phyloP scores from a whole-genome alignment of 2,113 vertebrate genomes.

The Loxodonta africana region DNA sequence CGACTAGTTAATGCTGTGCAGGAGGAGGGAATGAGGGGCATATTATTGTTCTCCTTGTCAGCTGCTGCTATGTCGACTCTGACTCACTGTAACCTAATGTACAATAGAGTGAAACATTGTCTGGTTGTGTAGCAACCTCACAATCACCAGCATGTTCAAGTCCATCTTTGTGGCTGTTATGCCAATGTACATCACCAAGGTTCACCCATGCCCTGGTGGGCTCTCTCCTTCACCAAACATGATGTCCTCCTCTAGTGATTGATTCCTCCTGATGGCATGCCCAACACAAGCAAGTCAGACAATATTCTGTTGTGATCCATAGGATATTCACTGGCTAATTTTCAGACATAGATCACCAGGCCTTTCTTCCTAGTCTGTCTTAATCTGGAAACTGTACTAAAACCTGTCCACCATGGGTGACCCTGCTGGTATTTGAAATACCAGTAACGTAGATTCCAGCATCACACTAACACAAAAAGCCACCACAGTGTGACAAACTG shows the following conservation, averaged over 20 bases:
- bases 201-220: not conserved
- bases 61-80: not conserved
- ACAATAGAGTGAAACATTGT: not conserved
- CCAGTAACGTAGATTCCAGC: not conserved
- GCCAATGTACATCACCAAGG: too few relatives aligned
- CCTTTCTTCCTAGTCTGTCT: not conserved
- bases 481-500: not conserved
- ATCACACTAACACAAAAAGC: not conserved
- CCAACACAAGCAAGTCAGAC: too few relatives aligned
- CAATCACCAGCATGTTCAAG: not conserved
- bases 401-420: not conserved
- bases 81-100: not conserved
- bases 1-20: not conserved
- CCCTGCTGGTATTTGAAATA: not conserved
- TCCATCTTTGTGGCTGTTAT: too few relatives aligned
- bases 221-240: not conserved
- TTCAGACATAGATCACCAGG: not conserved
- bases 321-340: not conserved
- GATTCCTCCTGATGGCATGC: not conserved
- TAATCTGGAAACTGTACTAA: too few relatives aligned
- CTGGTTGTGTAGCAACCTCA: not conserved
- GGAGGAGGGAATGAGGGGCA: not conserved
- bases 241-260: not conserved
- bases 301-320: too few relatives aligned
- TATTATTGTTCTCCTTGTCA: too few relatives aligned